A percentile compares a stretch with the other conserved stretches of the same genome.
phyloP scores from a whole-genome alignment of 2,113 vertebrate species.

The Tapirus terrestris region DNA sequence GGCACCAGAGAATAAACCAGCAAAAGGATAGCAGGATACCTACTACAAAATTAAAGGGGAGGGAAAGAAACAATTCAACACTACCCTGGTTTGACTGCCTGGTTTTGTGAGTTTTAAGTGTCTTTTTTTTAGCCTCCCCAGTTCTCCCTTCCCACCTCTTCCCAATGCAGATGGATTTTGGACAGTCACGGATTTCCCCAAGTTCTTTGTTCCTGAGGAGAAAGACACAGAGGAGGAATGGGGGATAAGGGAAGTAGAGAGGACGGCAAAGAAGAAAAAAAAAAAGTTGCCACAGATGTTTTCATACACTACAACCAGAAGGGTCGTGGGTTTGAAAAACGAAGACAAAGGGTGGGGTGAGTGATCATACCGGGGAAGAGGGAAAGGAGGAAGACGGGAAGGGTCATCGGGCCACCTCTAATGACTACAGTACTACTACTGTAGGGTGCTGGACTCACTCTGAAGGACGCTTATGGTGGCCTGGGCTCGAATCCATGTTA shows the following conservation, averaged over 20 bases:
- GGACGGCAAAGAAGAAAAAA: constrained; percentile 52
- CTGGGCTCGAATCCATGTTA: constrained; percentile 99
- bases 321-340: constrained; percentile 73
- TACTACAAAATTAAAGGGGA: constrained; percentile 76
- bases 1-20: constrained; percentile 83
- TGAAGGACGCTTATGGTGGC: constrained; percentile 99
- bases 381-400: constrained; percentile 78
- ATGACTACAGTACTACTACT: constrained; percentile 91
- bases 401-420: constrained; percentile 90
- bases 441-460: constrained; percentile 95
- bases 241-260: constrained; percentile 53
- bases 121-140: constrained; percentile 30
- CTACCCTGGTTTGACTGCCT: constrained; percentile 67
- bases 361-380: constrained; percentile 70
- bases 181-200: constrained; percentile 72
- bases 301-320: constrained; percentile 79
- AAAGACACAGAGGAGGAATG: constrained; percentile 81
- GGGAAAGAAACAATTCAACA: constrained; percentile 69
- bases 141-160: constrained; percentile 64
- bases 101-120: neutral
- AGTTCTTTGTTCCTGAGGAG: constrained; percentile 83
- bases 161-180: constrained; percentile 71
- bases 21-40: constrained; percentile 80
- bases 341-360: constrained; percentile 75
- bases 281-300: constrained; percentile 81